phyloP scores from a whole-genome alignment of 2,113 vertebrate genomes.

The Phasianus colchicus region DNA sequence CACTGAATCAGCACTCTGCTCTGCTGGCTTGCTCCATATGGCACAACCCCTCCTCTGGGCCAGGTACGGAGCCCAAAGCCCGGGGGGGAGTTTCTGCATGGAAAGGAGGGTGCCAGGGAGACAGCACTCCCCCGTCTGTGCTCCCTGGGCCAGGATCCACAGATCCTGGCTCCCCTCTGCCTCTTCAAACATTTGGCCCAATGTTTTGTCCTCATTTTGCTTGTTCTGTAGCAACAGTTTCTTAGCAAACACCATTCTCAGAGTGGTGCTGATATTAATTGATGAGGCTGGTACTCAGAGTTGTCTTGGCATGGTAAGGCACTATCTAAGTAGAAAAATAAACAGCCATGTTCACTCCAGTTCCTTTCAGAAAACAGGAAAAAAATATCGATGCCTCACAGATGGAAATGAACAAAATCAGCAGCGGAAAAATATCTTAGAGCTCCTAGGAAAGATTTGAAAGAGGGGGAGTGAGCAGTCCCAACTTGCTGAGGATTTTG shows the following conservation, averaged over 20 bases:
- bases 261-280: slow-evolving; percentile 74
- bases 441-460: slow-evolving; percentile 22
- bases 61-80: slow-evolving; percentile 44
- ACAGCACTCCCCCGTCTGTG: slow-evolving; percentile 54
- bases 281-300: slow-evolving; percentile 74
- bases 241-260: slow-evolving; percentile 75
- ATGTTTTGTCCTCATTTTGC: slow-evolving; percentile 75
- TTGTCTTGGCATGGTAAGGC: slow-evolving; percentile 73
- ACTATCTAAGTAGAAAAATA: slow-evolving; percentile 74
- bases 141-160: slow-evolving; percentile 65
- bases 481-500: slow-evolving; percentile 14
- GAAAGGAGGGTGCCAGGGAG: slow-evolving; percentile 39
- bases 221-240: slow-evolving; percentile 76
- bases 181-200: slow-evolving; percentile 68
- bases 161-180: slow-evolving; percentile 61
- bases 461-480: neutral
- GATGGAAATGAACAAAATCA: slow-evolving; percentile 55
- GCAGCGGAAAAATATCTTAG: slow-evolving; percentile 38
- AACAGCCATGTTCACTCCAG: slow-evolving; percentile 66
- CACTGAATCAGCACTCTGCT: slow-evolving; percentile 28
- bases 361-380: slow-evolving; percentile 52
- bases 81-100: neutral
- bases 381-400: slow-evolving; percentile 56
- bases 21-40: slow-evolving; percentile 40
- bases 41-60: neutral